phyloP scores from a whole-genome alignment of 2,888 invertebrate species.

The Lepas anatifera region DNA sequence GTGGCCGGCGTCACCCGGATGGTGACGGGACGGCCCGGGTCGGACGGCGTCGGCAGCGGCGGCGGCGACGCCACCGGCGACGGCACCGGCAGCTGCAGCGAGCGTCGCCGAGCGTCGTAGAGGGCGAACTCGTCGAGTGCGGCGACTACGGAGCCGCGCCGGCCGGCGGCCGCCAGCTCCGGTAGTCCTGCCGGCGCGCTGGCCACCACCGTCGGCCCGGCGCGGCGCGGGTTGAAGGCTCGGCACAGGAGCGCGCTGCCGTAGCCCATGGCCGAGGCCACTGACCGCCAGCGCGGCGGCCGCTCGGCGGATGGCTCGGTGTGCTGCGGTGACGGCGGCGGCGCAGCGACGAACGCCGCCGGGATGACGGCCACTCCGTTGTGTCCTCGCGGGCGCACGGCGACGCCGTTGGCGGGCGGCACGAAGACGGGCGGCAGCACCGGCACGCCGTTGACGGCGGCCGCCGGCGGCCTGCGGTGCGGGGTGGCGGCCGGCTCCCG shows the following conservation, averaged over 20 bases:
- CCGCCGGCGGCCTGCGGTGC: no score
- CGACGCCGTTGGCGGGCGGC: no score
- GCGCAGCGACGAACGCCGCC: background rate
- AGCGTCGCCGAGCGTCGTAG: background rate
- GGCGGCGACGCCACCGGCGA: background rate
- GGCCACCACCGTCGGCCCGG: slow-evolving; percentile 7
- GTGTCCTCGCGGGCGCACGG: no score
- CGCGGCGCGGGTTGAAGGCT: background rate
- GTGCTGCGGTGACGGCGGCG: no score
- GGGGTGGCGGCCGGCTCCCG: background rate
- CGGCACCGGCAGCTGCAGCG: background rate
- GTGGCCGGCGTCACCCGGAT: slow-evolving; percentile 3
- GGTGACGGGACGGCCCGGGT: background rate
- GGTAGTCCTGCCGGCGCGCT: background rate
- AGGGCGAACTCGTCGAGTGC: slow-evolving; percentile 9
- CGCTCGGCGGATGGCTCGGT: no score
- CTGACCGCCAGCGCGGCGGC: background rate
- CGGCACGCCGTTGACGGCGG: no score
- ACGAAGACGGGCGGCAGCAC: no score
- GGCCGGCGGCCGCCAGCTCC: background rate
- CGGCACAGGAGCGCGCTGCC: slow-evolving; percentile 12
- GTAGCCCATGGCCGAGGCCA: background rate
- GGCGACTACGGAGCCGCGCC: slow-evolving; percentile 6
- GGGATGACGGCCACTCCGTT: no score
- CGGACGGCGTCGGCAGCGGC: background rate